A percentile compares a stretch with the other conserved stretches of the same genome.
These are phyloP conservation scores for Trachelus iudaicus DNA, from an alignment of 2,888 invertebrate species.

Conservation along the genomic window DNA sequence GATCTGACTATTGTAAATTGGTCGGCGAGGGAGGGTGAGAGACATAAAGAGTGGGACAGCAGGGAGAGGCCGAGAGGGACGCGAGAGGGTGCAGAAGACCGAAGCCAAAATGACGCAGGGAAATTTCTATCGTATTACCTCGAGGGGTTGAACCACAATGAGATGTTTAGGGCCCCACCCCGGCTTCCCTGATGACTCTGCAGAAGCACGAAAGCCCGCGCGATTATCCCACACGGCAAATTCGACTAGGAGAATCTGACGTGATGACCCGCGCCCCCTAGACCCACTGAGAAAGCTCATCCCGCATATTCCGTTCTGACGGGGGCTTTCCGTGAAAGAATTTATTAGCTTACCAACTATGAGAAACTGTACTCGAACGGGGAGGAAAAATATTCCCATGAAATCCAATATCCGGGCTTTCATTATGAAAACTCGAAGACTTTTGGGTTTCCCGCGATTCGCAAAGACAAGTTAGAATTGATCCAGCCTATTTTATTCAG, in stretches of 20 bases:
- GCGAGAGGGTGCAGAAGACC: not conserved
- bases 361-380: not conserved
- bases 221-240: not conserved
- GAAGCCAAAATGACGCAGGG: slow-evolving; percentile 2
- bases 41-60: not conserved
- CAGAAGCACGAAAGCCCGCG: not conserved
- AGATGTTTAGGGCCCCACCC: not conserved
- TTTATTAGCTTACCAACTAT: not conserved
- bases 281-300: not conserved
- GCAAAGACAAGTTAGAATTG: not conserved
- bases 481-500: not conserved
- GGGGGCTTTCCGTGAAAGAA: not conserved
- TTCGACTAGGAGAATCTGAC: not conserved
- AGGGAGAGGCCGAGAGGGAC: not conserved
- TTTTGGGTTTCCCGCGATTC: no score
- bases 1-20: not conserved
- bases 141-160: slow-evolving; percentile 3
- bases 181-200: not conserved
- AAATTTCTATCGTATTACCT: slow-evolving; percentile 2
- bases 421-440: no score
- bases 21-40: not conserved
- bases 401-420: no score
- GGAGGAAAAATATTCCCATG: no score
- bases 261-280: not conserved
- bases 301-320: not conserved